Evolutionary conservation across 2,113 vertebrate species (phyloP).

Genomic region (Lepus americanus): DNA sequence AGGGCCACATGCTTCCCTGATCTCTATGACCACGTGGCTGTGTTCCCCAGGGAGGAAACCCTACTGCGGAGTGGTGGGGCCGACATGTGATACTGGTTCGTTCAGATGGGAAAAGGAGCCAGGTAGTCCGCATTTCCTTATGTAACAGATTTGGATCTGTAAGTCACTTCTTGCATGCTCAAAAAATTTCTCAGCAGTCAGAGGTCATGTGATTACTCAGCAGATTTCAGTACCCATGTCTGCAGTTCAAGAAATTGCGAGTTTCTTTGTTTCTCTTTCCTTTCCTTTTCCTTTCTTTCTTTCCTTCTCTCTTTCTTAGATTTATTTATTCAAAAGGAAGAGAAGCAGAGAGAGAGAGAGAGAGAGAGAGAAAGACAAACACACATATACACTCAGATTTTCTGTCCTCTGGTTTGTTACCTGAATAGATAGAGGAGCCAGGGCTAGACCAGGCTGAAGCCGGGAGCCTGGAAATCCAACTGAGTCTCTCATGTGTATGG

Average conservation of each 20-base stretch:
- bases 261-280: too few species aligned
- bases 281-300: too few species aligned
- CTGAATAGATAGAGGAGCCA: too few species aligned
- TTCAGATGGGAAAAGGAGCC: background rate
- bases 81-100: background rate
- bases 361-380: too few species aligned
- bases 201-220: slow-evolving; percentile 36
- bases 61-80: background rate
- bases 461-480: too few species aligned
- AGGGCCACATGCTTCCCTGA: slow-evolving; percentile 13
- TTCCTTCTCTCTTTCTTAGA: too few species aligned
- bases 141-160: slow-evolving; percentile 26
- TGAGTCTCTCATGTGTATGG: too few species aligned
- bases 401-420: too few species aligned
- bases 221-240: background rate
- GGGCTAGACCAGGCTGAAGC: too few species aligned
- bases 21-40: background rate
- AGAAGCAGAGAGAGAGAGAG: too few species aligned
- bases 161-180: background rate
- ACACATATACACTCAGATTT: too few species aligned
- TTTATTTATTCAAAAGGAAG: too few species aligned
- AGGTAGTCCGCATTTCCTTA: background rate
- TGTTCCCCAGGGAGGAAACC: slow-evolving; percentile 14
- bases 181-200: background rate
- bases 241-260: background rate